Evolutionary conservation across 1,140 invertebrate genomes (phyloP).

Genomic region (Zeugodacus cucurbitae): DNA sequence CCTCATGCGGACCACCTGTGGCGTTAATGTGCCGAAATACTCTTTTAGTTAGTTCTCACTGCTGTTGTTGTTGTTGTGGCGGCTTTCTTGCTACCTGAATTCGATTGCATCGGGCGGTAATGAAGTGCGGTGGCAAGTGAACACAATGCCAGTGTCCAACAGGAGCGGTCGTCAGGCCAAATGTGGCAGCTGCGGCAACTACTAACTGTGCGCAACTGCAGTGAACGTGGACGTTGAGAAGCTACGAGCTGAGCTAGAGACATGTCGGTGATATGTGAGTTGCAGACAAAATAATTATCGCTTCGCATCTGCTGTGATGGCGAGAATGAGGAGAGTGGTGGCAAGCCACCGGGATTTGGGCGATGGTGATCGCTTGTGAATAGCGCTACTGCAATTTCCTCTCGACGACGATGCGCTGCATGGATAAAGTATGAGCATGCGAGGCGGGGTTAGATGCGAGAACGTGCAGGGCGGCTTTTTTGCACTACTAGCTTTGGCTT

Average conservation of each 20-base stretch:
- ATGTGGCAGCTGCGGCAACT: neutral
- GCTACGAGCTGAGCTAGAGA: neutral
- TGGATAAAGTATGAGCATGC: neutral
- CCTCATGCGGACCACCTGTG: slow-evolving; percentile 20
- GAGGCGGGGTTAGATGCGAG: neutral
- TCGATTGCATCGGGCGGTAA: slow-evolving; percentile 5
- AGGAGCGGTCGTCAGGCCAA: slow-evolving; percentile 22
- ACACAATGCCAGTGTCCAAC: slow-evolving; percentile 9
- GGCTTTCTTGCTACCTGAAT: slow-evolving; percentile 21
- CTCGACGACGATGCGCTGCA: neutral
- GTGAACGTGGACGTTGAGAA: neutral
- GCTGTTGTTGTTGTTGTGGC: neutral
- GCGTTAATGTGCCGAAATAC: slow-evolving; percentile 39
- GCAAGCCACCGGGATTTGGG: neutral
- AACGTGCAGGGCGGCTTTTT: neutral
- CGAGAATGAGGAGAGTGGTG: neutral
- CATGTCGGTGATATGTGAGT: slow-evolving; percentile 32
- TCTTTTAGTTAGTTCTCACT: neutral
- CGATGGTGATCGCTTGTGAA: slow-evolving; percentile 7
- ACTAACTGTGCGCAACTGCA: neutral
- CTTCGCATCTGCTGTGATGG: slow-evolving; percentile 8
- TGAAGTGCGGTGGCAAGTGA: neutral
- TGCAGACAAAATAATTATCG: slow-evolving; percentile 39
- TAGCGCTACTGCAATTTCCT: neutral
- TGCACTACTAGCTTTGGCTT: neutral